Evolutionary conservation across 64 coral and sea anemone species (phyloP), one percentile per base, ranked within the genome.

Genomic region (Acropora tenuis): DNA sequence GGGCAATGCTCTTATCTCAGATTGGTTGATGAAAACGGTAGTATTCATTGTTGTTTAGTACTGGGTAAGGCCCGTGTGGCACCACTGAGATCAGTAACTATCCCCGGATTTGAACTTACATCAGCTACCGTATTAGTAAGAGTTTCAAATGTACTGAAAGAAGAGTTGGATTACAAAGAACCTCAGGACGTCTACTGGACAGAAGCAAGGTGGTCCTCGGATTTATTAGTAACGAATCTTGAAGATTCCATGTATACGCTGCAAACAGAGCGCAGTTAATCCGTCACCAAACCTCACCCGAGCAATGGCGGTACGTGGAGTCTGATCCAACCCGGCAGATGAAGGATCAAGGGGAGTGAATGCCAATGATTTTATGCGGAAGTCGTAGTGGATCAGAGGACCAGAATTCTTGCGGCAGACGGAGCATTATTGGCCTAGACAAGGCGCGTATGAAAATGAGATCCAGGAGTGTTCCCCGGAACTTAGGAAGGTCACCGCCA

Each of bases 1-100:
- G 75, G 91, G n/a, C 91, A 93, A 77, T 84, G 80, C 46, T 93
- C 91, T 20, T 93, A 93, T 60, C 83, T 93, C 11, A n/a, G n/a
- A n/a, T n/a, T n/a, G n/a, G n/a, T n/a, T n/a, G n/a, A n/a, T n/a
- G n/a, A n/a, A n/a, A n/a, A n/a, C n/a, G n/a, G n/a, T n/a, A n/a
- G n/a, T n/a, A n/a, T n/a, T n/a, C n/a, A n/a, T n/a, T n/a, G n/a
- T n/a, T n/a, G n/a, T n/a, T n/a, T n/a, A n/a, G n/a, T n/a, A n/a
- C n/a, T n/a, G n/a, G n/a, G n/a, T n/a, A n/a, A n/a, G n/a, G n/a
- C n/a, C n/a, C n/a, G n/a, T n/a, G n/a, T n/a, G n/a, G n/a, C n/a
- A n/a, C n/a, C n/a, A n/a, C n/a, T n/a, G n/a, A n/a, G n/a, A n/a
- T n/a, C n/a, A n/a, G n/a, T n/a, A n/a, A n/a, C n/a, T n/a, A n/a